phyloP scores from a whole-genome alignment of 2,113 vertebrate species.

The Struthidea cinerea region DNA sequence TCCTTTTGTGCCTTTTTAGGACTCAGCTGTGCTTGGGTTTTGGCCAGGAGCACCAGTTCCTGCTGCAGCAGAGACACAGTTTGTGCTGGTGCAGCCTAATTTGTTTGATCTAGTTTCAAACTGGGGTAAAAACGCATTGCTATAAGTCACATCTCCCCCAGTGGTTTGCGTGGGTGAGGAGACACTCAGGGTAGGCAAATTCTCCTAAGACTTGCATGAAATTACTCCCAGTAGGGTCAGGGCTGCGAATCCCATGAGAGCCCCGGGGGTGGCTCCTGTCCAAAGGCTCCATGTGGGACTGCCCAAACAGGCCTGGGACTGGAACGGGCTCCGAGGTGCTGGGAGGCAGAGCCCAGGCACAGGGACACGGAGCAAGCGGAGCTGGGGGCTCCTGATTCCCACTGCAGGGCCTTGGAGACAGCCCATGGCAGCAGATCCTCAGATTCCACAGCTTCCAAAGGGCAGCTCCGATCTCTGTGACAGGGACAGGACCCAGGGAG shows the following conservation, averaged over 20 bases:
- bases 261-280: neutral
- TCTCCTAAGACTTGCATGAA: neutral
- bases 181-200: constrained; percentile 49
- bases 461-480: rapidly evolving
- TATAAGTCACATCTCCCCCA: constrained; percentile 32
- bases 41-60: neutral
- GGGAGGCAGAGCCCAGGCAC: neutral
- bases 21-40: neutral
- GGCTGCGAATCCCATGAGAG: constrained; percentile 12
- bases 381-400: neutral
- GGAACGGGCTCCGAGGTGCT: neutral
- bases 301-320: neutral
- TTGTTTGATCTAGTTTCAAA: constrained; percentile 46
- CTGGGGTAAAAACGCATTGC: neutral
- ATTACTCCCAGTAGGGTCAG: neutral
- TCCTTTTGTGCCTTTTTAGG: neutral
- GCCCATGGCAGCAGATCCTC: neutral
- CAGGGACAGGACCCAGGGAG: neutral
- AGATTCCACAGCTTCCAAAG: neutral
- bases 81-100: neutral
- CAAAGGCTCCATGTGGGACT: neutral
- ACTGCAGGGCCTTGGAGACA: neutral
- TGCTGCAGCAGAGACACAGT: neutral
- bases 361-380: rapidly evolving
- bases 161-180: constrained; percentile 42